These are phyloP conservation scores for Tetramorium parvispinum DNA, from an alignment of 1,140 invertebrate genomes.

Conservation along the genomic window DNA sequence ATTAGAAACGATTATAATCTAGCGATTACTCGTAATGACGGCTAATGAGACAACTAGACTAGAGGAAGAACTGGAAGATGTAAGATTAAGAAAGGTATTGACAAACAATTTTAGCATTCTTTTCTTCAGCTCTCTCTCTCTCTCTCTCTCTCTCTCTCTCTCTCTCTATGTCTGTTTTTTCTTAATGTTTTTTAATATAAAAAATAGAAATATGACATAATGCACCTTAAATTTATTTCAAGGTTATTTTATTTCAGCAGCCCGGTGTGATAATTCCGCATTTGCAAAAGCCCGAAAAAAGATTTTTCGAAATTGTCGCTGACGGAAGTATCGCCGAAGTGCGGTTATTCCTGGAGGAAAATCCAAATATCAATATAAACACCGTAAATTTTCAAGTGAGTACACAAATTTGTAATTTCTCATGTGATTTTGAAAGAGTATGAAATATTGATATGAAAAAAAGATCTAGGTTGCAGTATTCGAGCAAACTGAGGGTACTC, in stretches of 20 bases:
- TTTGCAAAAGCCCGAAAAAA: conserved; percentile 83
- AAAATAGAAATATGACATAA: neutral
- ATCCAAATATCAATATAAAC: conserved; percentile 85
- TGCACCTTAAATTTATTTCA: neutral
- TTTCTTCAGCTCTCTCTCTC: neutral
- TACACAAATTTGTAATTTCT: neutral
- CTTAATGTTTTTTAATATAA: neutral
- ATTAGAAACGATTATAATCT: neutral
- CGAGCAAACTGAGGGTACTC: neutral
- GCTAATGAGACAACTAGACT: neutral
- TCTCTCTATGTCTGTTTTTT: neutral
- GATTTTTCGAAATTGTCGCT: conserved; percentile 85
- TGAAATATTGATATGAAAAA: conserved; percentile 6
- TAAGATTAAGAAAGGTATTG: conserved; percentile 39
- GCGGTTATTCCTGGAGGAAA: conserved; percentile 78
- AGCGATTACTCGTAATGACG: conserved; percentile 28
- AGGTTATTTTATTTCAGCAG: conserved; percentile 51
- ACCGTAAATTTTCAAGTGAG: conserved; percentile 85
- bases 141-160: neutral
- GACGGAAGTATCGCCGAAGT: conserved; percentile 80
- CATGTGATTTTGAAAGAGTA: neutral
- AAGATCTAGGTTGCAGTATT: neutral
- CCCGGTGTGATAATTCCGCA: conserved; percentile 82
- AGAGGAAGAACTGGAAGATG: neutral
- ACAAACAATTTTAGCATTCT: neutral